Conservation (phyloP, 1,140 invertebrate genomes). For the Trachelipus rathkii region DNA sequence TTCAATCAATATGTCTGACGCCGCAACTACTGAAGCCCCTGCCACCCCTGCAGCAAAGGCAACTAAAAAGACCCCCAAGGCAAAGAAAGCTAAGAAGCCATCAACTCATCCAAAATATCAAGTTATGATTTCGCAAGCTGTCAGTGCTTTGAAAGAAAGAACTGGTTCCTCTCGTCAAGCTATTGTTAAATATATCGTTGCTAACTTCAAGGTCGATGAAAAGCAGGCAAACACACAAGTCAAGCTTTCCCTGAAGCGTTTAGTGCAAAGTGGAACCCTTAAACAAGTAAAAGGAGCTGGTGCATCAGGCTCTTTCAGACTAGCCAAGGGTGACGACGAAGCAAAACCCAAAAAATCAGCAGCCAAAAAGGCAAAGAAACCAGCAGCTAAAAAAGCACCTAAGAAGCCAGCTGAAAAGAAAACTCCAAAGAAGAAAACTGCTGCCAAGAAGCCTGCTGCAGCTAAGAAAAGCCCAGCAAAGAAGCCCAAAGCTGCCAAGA, state of each 20-base stretch:
- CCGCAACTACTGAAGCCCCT: conserved; percentile 13
- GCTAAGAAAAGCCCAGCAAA: conserved; percentile 39
- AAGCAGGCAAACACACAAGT: conserved; percentile 29
- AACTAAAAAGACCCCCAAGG: conserved; percentile 13
- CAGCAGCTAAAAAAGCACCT: conserved; percentile 39
- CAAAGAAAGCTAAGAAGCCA: conserved; percentile 13
- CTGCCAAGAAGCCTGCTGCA: conserved; percentile 36
- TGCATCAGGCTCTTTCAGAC: conserved; percentile 46
- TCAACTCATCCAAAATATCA: conserved; percentile 47
- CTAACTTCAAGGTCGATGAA: conserved; percentile 47
- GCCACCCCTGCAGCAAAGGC: conserved; percentile 6
- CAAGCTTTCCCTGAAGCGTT: conserved; percentile 41
- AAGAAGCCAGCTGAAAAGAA: conserved; percentile 46
- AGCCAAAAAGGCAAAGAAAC: conserved; percentile 40
- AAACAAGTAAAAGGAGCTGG: conserved; percentile 47
- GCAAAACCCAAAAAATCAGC: conserved; percentile 31
- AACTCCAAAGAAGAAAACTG: conserved; percentile 36
- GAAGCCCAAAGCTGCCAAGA: conserved; percentile 33
- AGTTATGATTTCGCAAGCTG: conserved; percentile 48
- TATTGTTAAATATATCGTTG: conserved; percentile 48
- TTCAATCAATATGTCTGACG: conserved; percentile 20
- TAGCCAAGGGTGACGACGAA: conserved; percentile 22
- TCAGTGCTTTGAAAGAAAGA: conserved; percentile 47
- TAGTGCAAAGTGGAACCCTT: conserved; percentile 41
- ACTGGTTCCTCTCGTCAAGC: conserved; percentile 48